Conservation (phyloP, 2,888 invertebrate species). For the Lacanobia oleracea region DNA sequence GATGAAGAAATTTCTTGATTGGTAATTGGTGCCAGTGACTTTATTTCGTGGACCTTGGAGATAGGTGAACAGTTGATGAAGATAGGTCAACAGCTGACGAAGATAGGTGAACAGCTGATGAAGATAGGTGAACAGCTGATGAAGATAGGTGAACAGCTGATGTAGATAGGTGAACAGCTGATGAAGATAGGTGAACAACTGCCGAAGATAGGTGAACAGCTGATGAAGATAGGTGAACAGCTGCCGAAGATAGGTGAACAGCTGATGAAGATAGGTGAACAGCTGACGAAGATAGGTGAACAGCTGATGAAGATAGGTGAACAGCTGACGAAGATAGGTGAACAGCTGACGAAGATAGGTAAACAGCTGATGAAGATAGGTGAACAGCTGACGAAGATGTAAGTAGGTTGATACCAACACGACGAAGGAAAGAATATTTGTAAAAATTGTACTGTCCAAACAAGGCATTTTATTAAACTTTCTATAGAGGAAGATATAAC, state of each 20-base stretch:
- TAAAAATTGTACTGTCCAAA: background rate
- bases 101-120: background rate
- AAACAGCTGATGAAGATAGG: background rate
- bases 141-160: no score
- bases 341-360: background rate
- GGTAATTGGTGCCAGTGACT: background rate
- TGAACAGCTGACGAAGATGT: background rate
- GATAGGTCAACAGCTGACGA: background rate
- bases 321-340: no score
- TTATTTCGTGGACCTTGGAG: background rate
- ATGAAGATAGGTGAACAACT: no score
- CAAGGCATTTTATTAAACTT: background rate
- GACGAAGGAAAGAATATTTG: no score
- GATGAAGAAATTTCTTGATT: constrained; percentile 29
- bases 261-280: background rate
- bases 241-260: background rate
- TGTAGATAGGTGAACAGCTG: background rate
- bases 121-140: background rate
- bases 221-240: background rate
- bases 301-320: background rate
- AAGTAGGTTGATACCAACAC: no score
- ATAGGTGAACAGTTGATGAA: background rate
- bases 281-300: background rate
- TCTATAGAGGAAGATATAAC: background rate
- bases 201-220: background rate